Conservation (phyloP, 1,140 invertebrate species). For the Scaptomyza pallida region DNA sequence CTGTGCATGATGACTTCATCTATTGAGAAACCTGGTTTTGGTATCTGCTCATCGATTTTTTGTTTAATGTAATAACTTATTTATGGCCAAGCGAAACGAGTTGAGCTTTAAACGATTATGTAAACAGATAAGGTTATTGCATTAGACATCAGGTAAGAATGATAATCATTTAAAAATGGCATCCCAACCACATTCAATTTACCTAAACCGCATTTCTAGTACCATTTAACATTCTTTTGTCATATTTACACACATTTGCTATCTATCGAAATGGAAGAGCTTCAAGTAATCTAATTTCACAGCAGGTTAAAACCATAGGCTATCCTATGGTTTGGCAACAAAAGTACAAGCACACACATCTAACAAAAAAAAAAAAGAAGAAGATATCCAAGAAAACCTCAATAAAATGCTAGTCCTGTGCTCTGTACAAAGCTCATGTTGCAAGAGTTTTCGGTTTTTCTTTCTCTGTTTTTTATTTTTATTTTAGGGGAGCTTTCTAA, state of each 20-base stretch:
- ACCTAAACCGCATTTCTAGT: constrained; percentile 2
- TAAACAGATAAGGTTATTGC: neutral
- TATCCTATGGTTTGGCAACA: constrained; percentile 20
- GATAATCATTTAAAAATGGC: neutral
- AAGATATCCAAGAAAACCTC: constrained; percentile 25
- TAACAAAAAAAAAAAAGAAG: neutral
- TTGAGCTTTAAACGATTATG: neutral
- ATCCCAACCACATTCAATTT: constrained; percentile 14
- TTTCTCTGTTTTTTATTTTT: neutral
- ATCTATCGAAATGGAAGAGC: constrained; percentile 10
- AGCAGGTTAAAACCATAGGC: constrained; percentile 37
- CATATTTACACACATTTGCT: constrained; percentile 32
- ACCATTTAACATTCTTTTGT: constrained; percentile 18
- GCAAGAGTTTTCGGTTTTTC: constrained; percentile 16
- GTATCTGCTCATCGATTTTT: constrained; percentile 33
- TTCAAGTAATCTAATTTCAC: constrained; percentile 45
- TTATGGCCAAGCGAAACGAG: neutral
- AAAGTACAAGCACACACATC: constrained; percentile 15
- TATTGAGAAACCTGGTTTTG: neutral
- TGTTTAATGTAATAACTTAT: constrained; percentile 48
- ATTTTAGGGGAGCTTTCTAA: neutral
- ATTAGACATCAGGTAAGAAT: neutral
- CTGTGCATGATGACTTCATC: constrained; percentile 47
- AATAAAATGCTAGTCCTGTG: constrained; percentile 31
- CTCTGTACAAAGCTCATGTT: constrained; percentile 17